Percentiles rank a stretch among this genome's conserved stretches.
These are phyloP conservation scores for Acleris cristana DNA, from an alignment of 2,888 invertebrate species.

Conservation along the genomic window DNA sequence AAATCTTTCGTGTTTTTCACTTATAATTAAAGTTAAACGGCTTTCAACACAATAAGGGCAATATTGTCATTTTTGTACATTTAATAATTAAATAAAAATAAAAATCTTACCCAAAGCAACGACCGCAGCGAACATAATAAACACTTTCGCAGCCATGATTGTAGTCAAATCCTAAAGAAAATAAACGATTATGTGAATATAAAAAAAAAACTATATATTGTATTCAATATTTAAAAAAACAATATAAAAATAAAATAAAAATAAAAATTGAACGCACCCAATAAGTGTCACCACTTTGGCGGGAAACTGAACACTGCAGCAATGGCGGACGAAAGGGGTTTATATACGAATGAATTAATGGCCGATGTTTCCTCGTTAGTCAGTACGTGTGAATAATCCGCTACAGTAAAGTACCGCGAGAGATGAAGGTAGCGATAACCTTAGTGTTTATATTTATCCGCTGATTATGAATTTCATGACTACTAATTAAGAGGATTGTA, in stretches of 20 bases:
- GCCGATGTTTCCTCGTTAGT: constrained; percentile 31
- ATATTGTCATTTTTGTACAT: too few relatives aligned
- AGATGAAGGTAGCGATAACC: constrained; percentile 8
- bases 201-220: too few relatives aligned
- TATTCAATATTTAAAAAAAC: not conserved
- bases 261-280: constrained; percentile 38
- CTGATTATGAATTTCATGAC: not conserved
- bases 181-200: constrained; percentile 3
- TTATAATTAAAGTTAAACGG: too few relatives aligned
- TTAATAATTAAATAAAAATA: not conserved
- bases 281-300: constrained; percentile 32
- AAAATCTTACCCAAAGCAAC: constrained; percentile 29
- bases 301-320: constrained; percentile 28
- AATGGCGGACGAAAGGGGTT: constrained; percentile 19
- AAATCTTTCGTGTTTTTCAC: too few relatives aligned
- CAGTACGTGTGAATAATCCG: constrained; percentile 25
- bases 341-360: constrained; percentile 29
- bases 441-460: constrained; percentile 2
- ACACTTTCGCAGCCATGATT: constrained; percentile 31
- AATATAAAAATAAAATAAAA: not conserved
- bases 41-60: too few relatives aligned
- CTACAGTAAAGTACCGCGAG: constrained; percentile 28
- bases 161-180: constrained; percentile 12
- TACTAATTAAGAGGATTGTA: too few relatives aligned
- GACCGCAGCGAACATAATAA: constrained; percentile 18